These are phyloP conservation scores for Eurystomus glaucurus DNA, from an alignment of 2,797 vertebrate species.

Conservation along the genomic window DNA sequence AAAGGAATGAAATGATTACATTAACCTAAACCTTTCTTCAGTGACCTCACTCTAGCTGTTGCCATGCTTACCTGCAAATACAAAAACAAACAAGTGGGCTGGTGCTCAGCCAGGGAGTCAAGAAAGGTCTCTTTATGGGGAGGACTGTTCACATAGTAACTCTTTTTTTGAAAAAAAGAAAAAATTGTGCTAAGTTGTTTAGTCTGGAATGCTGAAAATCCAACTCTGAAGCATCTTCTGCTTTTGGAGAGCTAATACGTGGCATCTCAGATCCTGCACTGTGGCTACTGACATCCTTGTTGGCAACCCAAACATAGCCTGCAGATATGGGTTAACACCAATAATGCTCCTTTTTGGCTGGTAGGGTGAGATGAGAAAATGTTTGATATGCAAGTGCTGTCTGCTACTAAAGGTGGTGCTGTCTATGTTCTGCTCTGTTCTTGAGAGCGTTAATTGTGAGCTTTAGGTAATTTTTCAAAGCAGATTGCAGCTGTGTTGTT, in stretches of 20 bases:
- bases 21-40: not conserved
- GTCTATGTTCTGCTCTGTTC: not conserved
- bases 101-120: not conserved
- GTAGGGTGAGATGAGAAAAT: not conserved
- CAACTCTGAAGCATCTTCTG: not conserved
- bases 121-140: not conserved
- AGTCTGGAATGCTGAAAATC: not conserved
- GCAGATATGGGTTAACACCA: not conserved
- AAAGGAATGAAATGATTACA: conserved; percentile 18
- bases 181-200: not conserved
- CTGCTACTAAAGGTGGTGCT: not conserved
- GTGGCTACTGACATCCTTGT: not conserved
- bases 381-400: not conserved
- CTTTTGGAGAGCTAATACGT: not conserved
- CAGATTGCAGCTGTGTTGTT: not conserved
- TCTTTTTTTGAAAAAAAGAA: no score
- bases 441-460: not conserved
- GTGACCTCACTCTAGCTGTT: conserved; percentile 4
- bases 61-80: conserved; percentile 38
- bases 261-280: not conserved
- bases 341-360: not conserved
- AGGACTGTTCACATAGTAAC: not conserved
- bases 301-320: not conserved
- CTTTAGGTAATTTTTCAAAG: conserved; percentile 1
- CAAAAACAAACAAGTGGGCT: not conserved